Conservation (phyloP, 2,797 vertebrate genomes). For the Nyctalus aviator region DNA sequence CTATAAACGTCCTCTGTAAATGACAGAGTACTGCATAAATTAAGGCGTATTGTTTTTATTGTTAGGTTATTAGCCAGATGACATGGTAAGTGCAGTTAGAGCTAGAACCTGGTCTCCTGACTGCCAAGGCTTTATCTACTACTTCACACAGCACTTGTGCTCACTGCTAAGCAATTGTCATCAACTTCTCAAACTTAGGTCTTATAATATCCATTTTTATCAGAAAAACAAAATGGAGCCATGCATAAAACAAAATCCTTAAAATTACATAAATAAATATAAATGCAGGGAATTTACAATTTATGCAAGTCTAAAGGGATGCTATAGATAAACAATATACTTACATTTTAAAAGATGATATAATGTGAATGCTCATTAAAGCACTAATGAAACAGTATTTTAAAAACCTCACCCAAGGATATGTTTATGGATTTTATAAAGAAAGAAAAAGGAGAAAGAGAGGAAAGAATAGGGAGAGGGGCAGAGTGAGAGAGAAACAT, state of each 20-base stretch:
- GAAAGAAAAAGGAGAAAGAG: background rate
- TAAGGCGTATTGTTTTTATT: background rate
- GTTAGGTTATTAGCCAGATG: background rate
- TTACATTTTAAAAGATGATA: background rate
- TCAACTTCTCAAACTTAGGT: background rate
- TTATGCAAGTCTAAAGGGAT: background rate
- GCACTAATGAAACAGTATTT: background rate
- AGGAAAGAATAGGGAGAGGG: background rate
- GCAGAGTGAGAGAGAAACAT: background rate
- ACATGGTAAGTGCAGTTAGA: background rate
- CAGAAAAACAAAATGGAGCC: background rate
- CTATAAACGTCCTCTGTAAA: slow-evolving; percentile 24
- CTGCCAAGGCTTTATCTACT: background rate
- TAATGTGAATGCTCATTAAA: background rate
- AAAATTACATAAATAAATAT: background rate
- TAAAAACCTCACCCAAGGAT: background rate
- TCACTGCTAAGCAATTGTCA: background rate
- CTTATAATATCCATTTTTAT: slow-evolving; percentile 34
- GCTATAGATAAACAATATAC: background rate
- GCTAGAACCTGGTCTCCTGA: background rate
- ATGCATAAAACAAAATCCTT: slow-evolving; percentile 36
- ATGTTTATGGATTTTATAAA: background rate
- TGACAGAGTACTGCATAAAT: background rate
- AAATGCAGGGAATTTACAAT: background rate
- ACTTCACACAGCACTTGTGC: background rate